Conservation (phyloP, 2,113 vertebrate genomes). For the Muntiacus muntjak region DNA sequence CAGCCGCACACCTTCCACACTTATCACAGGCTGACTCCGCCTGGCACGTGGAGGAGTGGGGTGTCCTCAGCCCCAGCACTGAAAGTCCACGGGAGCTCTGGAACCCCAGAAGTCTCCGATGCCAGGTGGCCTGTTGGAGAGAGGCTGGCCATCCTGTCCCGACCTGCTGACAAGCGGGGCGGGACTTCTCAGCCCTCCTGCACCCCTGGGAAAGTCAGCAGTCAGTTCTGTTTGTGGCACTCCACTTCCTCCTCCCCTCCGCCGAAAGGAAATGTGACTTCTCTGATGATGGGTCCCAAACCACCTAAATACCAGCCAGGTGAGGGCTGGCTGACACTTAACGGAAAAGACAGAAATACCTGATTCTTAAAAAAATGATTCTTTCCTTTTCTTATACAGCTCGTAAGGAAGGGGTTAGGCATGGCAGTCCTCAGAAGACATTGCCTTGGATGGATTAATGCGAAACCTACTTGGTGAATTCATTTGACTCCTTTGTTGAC, state of each 20-base stretch:
- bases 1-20: neutral
- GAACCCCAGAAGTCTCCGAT: neutral
- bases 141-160: neutral
- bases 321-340: neutral
- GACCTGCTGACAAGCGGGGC: neutral
- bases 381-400: neutral
- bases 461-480: neutral
- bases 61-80: neutral
- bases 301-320: slow-evolving; percentile 17
- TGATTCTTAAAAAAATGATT: neutral
- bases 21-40: neutral
- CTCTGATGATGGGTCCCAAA: neutral
- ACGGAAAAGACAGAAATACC: neutral
- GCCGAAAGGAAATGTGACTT: slow-evolving; percentile 12
- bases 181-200: neutral
- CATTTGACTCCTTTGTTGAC: slow-evolving; percentile 10
- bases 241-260: slow-evolving; percentile 4
- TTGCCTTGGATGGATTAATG: neutral
- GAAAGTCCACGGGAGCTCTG: neutral
- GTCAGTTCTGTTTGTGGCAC: neutral
- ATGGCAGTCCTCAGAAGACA: neutral
- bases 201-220: neutral
- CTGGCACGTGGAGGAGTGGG: neutral
- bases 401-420: neutral
- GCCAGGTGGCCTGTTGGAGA: neutral